Evolutionary conservation across 2,888 invertebrate species (phyloP).

Genomic region (Vesta saturnalis): DNA sequence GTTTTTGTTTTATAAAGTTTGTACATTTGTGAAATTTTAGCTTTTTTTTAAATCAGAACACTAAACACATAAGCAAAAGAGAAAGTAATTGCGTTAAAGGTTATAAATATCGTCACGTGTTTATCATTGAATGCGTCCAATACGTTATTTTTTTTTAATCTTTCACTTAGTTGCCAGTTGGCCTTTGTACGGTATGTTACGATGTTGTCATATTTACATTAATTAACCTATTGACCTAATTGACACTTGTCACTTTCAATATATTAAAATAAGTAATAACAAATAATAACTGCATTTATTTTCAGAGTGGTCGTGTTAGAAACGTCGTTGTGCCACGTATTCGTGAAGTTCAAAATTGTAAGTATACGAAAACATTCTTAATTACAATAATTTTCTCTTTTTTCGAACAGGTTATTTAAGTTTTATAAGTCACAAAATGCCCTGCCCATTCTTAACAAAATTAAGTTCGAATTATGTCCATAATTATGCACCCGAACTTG

Average conservation of each 20-base stretch:
- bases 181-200: not conserved
- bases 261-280: not conserved
- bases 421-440: conserved; percentile 68
- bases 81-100: too few species aligned
- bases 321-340: not conserved
- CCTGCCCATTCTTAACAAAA: conserved; percentile 88
- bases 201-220: not conserved
- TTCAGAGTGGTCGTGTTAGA: not conserved
- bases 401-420: conserved; percentile 25
- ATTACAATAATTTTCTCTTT: not conserved
- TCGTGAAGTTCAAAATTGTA: conserved; percentile 13
- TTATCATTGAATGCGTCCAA: not conserved
- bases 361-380: conserved; percentile 15
- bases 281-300: not conserved
- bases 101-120: not conserved
- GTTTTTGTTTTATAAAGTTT: too few species aligned
- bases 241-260: conserved; percentile 2
- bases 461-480: conserved; percentile 82
- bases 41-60: too few species aligned
- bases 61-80: too few species aligned
- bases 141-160: too few species aligned
- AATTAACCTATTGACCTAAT: conserved; percentile 6
- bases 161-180: not conserved
- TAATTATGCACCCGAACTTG: conserved; percentile 79
- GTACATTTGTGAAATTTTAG: too few species aligned